Conservation (phyloP, 1,140 invertebrate species). For the Euura lappo region DNA sequence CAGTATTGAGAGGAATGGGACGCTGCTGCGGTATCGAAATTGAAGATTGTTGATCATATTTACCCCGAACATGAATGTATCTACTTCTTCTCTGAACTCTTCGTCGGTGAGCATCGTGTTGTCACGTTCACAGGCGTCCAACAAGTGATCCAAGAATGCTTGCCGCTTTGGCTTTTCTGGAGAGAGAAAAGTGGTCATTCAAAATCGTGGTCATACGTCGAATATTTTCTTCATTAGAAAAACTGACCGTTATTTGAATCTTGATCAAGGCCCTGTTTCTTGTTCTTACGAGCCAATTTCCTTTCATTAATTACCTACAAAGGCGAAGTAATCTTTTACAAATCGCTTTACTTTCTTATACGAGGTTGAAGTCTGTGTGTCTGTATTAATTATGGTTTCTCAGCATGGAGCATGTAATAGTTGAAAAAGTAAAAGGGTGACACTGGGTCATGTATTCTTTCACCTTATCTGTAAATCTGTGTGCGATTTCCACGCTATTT, state of each 20-base stretch:
- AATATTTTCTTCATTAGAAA: background rate
- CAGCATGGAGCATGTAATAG: background rate
- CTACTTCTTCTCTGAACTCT: slow-evolving; percentile 76
- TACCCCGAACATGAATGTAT: slow-evolving; percentile 82
- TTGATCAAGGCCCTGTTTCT: background rate
- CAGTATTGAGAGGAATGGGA: background rate
- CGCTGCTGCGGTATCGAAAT: background rate
- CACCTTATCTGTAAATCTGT: slow-evolving; percentile 64
- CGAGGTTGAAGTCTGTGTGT: background rate
- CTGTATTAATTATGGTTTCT: background rate
- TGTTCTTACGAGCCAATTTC: background rate
- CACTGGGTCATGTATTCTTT: slow-evolving; percentile 1
- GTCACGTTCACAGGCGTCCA: slow-evolving; percentile 63
- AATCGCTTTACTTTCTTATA: background rate
- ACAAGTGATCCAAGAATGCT: slow-evolving; percentile 75
- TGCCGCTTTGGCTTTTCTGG: slow-evolving; percentile 54
- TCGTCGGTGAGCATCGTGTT: slow-evolving; percentile 65
- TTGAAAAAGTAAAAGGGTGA: background rate
- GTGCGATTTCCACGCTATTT: slow-evolving; percentile 57
- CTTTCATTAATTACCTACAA: background rate
- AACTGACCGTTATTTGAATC: background rate
- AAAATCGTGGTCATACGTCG: background rate
- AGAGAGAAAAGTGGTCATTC: background rate
- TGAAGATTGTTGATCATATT: slow-evolving; percentile 21
- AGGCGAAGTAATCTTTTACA: background rate